A percentile compares a stretch with the other conserved stretches of the same genome.
Evolutionary conservation across 2,797 vertebrate species (phyloP).

Genomic region (Choloepus didactylus): DNA sequence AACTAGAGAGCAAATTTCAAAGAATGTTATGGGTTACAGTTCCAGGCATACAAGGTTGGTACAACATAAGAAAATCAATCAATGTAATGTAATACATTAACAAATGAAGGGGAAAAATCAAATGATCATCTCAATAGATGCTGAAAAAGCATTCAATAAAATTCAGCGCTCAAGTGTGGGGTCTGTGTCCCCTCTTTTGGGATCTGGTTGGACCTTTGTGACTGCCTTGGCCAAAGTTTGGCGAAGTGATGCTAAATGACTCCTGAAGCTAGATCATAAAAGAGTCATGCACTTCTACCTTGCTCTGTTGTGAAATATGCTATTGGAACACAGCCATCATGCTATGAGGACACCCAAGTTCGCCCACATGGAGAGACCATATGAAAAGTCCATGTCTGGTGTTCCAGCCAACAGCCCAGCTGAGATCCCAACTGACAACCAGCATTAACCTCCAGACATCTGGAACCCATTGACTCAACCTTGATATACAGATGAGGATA

Average conservation of each 20-base stretch:
- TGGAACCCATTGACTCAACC: neutral
- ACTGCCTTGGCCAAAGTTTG: neutral
- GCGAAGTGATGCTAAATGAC: neutral
- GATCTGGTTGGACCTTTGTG: neutral
- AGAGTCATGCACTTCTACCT: neutral
- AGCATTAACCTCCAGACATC: neutral
- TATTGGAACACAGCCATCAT: neutral
- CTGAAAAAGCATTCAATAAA: neutral
- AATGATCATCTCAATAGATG: no score
- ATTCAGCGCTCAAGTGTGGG: neutral
- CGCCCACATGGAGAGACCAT: neutral
- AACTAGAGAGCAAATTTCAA: no score
- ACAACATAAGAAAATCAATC: no score
- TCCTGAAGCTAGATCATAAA: conserved; percentile 4
- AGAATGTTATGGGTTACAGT: no score
- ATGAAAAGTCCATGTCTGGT: neutral
- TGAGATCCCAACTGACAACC: neutral
- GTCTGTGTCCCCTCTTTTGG: neutral
- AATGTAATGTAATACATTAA: no score
- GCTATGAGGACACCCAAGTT: neutral
- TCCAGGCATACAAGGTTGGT: no score
- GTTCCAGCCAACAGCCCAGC: neutral
- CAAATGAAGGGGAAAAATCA: no score
- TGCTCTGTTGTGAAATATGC: neutral
- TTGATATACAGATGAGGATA: neutral